Conservation (phyloP, 1,140 invertebrate species). For the Drosophila kepulauana region DNA sequence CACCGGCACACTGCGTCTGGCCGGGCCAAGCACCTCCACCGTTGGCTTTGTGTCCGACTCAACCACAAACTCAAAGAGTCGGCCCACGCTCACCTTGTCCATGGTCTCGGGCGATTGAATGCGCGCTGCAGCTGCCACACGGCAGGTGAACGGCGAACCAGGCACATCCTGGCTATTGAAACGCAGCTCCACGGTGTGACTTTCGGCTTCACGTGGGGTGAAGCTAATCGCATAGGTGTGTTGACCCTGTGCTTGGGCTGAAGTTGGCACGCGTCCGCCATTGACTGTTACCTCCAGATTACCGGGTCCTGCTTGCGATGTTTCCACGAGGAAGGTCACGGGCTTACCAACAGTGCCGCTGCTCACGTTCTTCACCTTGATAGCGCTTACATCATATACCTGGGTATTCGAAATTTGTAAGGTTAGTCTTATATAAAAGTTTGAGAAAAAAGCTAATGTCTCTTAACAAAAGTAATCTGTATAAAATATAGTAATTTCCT, state of each 20-base stretch:
- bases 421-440: background rate
- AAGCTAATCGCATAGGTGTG: conserved; percentile 99
- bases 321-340: conserved; percentile 98
- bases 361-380: conserved; percentile 96
- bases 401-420: conserved; percentile 39
- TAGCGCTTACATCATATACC: conserved; percentile 97
- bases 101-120: conserved; percentile 91
- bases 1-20: conserved; percentile 89
- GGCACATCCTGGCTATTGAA: conserved; percentile 99
- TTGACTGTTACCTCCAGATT: conserved; percentile 99
- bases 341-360: conserved; percentile 96
- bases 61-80: conserved; percentile 93
- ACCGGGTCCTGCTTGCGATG: conserved; percentile 94
- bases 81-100: conserved; percentile 96
- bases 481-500: too few relatives aligned
- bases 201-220: conserved; percentile 94
- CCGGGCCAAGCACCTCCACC: conserved; percentile 92
- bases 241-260: conserved; percentile 96
- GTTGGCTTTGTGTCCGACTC: conserved; percentile 91
- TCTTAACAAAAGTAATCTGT: background rate
- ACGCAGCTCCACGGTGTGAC: conserved; percentile 96
- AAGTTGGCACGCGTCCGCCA: conserved; percentile 97
- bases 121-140: conserved; percentile 90
- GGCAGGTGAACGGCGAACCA: conserved; percentile 92
- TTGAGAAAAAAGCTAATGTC: background rate